Percentiles rank a stretch among this genome's conserved stretches.
Evolutionary conservation across 2,113 vertebrate species (phyloP).

Genomic region (Garra rufa): DNA sequence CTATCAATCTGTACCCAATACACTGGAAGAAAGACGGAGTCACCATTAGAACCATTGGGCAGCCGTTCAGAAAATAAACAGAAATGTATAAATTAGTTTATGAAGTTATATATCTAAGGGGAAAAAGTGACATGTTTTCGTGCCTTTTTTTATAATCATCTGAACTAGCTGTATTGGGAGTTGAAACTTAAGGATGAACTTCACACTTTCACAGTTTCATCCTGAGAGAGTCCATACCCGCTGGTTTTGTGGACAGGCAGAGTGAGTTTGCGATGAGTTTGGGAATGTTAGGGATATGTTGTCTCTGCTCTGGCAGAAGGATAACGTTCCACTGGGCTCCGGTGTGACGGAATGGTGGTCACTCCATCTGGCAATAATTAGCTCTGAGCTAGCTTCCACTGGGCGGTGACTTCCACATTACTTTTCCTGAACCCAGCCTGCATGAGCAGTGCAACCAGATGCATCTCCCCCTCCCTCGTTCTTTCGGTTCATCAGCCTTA

Average conservation of each 20-base stretch:
- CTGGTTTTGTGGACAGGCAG: conserved; percentile 31
- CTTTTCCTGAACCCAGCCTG: conserved; percentile 55
- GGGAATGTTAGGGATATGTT: neutral
- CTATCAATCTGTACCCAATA: conserved; percentile 50
- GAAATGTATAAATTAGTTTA: conserved; percentile 59
- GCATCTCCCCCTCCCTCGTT: conserved; percentile 32
- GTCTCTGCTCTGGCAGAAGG: conserved; percentile 71
- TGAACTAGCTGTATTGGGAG: neutral
- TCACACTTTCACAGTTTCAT: conserved; percentile 1
- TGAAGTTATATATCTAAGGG: neutral
- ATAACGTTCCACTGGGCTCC: conserved; percentile 68
- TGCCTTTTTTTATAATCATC: conserved; percentile 21
- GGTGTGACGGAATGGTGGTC: conserved; percentile 70
- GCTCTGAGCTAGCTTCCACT: conserved; percentile 65
- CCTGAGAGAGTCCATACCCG: neutral
- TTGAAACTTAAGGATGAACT: conserved; percentile 1
- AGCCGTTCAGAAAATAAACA: conserved; percentile 35
- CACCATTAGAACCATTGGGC: conserved; percentile 60
- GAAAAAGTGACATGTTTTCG: neutral
- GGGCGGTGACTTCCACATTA: conserved; percentile 60
- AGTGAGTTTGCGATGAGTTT: conserved; percentile 22
- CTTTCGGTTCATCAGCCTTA: conserved; percentile 1
- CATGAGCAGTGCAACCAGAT: conserved; percentile 19
- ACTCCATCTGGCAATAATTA: conserved; percentile 81
- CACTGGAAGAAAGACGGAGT: conserved; percentile 64